Base-by-base conservation (phyloP, 2,797 vertebrate genomes). In the Lagodon rhomboides region DNA sequence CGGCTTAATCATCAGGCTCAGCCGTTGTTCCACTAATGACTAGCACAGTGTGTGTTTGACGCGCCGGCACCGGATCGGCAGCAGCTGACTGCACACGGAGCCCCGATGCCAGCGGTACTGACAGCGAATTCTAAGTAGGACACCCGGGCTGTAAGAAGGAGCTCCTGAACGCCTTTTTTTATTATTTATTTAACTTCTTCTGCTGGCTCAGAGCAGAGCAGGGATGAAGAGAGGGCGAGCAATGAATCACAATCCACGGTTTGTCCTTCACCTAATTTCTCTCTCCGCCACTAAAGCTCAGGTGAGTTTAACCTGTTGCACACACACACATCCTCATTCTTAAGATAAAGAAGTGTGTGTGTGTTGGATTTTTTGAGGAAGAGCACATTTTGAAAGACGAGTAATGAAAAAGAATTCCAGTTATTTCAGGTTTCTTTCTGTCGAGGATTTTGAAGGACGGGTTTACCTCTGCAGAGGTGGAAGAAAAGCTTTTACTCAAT, bases 111-210 rank as follows among this genome's bases (percentile, higher is more conserved):
- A 78, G 84, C 16, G 9, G 62, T 64, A 81, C 87, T 86, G 89
- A 90, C 91, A 87, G 86, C 34, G 80, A 88, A 91, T 91, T 74
- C 82, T 91, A 93, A 93, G 89, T 93, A 92, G 92, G 91, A 88
- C 87, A 75, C 79, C 65, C 12, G 22, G 63, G 80, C 89, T 63
- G 72, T 8, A 56, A 64, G 77, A 82, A 81, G 75, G 4, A 78
- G 80, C 77, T 78, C 72, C 75, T 73, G 68, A 75, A 81, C 83
- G 75, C 73, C 41, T 18, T 27, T 44, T 53, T 68, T 66, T 55
- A 68, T 55, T 70, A 46, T 50, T 51, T 61, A 34, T 79, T 87
- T 61, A 70, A 73, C 81, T 86, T 77, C 7, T 60, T 77, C 61
- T 79, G 55, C 66, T 2, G 12, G 18, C 80, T 70, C 55, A 68